Evolutionary conservation across 2,113 vertebrate genomes (phyloP).

Genomic region (Suricata suricatta): DNA sequence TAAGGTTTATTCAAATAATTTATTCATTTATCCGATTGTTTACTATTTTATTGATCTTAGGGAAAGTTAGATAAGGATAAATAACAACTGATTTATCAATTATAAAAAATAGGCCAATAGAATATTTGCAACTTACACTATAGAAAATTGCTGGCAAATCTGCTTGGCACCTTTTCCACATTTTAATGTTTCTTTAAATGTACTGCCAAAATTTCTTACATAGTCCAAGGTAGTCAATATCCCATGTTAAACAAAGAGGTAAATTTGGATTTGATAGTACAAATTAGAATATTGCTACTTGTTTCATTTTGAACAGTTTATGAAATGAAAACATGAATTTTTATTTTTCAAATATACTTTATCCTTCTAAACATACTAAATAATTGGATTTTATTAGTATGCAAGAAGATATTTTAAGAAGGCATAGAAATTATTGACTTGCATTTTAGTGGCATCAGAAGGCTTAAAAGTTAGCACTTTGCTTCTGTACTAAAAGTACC

Average conservation of each 20-base stretch:
- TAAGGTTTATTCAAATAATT: not conserved
- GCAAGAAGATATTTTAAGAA: not conserved
- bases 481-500: not conserved
- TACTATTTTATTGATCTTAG: slow-evolving; percentile 29
- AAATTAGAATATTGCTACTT: not conserved
- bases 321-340: not conserved
- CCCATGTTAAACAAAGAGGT: not conserved
- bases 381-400: not conserved
- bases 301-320: not conserved
- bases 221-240: not conserved
- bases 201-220: not conserved
- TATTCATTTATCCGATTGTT: not conserved
- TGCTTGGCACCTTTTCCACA: not conserved
- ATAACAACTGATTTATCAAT: not conserved
- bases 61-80: not conserved
- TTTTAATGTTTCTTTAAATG: not conserved
- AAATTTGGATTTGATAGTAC: not conserved
- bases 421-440: not conserved
- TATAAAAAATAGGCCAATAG: not conserved
- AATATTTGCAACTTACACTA: not conserved
- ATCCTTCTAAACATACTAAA: not conserved
- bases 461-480: not conserved
- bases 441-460: not conserved
- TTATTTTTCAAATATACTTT: not conserved
- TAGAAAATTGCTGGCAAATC: not conserved